Percentiles rank a stretch among this genome's conserved stretches.
Conservation (phyloP, 1,140 invertebrate genomes). For the Leptinotarsa lineolata region DNA sequence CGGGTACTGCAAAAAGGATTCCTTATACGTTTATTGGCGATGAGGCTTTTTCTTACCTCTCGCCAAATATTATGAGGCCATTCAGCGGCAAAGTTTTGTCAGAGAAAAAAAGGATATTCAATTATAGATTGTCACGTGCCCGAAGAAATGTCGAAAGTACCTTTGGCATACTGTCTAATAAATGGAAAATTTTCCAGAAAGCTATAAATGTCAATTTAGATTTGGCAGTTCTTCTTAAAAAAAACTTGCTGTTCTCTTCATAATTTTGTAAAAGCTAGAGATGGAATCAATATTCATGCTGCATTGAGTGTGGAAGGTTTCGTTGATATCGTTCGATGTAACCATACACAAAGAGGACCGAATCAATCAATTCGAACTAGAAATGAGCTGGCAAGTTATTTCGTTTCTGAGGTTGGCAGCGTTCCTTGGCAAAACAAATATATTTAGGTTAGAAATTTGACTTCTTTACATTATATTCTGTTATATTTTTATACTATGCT, state of each 20-base stretch:
- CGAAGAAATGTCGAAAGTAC: background rate
- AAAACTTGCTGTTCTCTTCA: conserved; percentile 27
- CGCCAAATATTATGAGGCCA: background rate
- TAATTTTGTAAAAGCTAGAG: conserved; percentile 18
- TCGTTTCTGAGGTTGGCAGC: too few species aligned
- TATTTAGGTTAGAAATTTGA: too few species aligned
- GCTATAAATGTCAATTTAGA: conserved; percentile 25
- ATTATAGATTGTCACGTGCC: background rate
- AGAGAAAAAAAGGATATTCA: background rate
- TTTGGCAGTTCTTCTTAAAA: conserved; percentile 7
- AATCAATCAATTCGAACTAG: conserved; percentile 23
- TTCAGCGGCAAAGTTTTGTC: background rate
- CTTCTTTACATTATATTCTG: too few species aligned
- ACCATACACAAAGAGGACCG: background rate
- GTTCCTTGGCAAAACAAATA: too few species aligned
- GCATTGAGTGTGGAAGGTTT: conserved; percentile 22
- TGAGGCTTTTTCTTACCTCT: conserved; percentile 1
- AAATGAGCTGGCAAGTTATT: conserved; percentile 18
- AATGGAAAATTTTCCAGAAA: conserved; percentile 1
- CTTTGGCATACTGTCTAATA: background rate
- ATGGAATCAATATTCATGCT: conserved; percentile 26
- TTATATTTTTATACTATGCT: too few species aligned
- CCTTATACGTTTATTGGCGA: conserved; percentile 19
- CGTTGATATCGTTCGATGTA: conserved; percentile 15
- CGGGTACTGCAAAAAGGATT: background rate